Conservation (phyloP, 2,888 invertebrate species). For the Hirtodrosophila cameraria region DNA sequence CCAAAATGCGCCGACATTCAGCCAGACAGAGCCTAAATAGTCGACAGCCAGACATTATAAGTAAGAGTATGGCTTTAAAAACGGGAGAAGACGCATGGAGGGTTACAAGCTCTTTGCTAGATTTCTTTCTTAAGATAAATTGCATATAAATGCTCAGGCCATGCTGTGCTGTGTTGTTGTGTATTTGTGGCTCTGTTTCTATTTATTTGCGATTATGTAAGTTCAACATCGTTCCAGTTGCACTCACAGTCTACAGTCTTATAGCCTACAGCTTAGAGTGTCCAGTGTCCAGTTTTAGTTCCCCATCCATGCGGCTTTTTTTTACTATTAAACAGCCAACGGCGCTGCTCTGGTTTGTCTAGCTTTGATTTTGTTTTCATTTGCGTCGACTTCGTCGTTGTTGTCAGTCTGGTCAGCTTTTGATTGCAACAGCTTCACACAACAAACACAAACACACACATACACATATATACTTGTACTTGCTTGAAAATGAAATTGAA, state of each 20-base stretch:
- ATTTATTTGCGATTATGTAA: conserved; percentile 55
- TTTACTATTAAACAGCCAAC: conserved; percentile 29
- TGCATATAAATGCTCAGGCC: conserved; percentile 35
- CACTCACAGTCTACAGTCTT: conserved; percentile 11
- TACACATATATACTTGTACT: conserved; percentile 18
- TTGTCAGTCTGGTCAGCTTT: conserved; percentile 53
- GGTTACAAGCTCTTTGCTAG: conserved; percentile 36
- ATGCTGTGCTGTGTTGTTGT: conserved; percentile 55
- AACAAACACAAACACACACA: conserved; percentile 17
- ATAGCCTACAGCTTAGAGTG: conserved; percentile 12
- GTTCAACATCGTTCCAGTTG: conserved; percentile 48
- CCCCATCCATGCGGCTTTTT: conserved; percentile 36
- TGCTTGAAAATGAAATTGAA: conserved; percentile 60
- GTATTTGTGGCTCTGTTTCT: conserved; percentile 52
- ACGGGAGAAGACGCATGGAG: background rate
- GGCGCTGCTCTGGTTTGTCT: conserved; percentile 65
- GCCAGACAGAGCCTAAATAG: conserved; percentile 34
- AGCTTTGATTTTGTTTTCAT: conserved; percentile 74
- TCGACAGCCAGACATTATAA: conserved; percentile 10
- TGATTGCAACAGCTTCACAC: conserved; percentile 62
- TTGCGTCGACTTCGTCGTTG: conserved; percentile 47
- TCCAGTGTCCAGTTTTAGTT: conserved; percentile 26
- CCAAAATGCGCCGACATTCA: conserved; percentile 34
- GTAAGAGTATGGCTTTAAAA: no score
- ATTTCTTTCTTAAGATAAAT: conserved; percentile 70